phyloP scores from a whole-genome alignment of 1,140 invertebrate genomes.

The Pseudomyrmex pallidus region DNA sequence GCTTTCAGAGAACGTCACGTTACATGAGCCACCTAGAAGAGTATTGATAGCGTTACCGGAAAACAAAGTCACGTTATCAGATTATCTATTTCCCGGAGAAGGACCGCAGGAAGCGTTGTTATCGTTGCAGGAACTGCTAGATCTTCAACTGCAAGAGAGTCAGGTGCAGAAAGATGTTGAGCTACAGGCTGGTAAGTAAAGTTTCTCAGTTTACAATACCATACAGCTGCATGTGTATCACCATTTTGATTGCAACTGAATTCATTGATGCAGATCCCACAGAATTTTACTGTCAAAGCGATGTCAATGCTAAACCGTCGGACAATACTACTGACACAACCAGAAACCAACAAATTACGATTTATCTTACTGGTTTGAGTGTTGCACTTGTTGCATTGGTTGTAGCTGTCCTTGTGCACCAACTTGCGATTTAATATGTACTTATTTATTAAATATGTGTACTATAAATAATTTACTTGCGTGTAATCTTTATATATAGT shows the following conservation, averaged over 20 bases:
- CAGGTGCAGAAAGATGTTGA: slow-evolving; percentile 89
- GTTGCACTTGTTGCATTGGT: slow-evolving; percentile 87
- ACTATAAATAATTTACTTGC: no score
- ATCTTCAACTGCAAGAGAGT: slow-evolving; percentile 88
- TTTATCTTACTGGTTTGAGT: slow-evolving; percentile 86
- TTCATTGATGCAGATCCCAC: slow-evolving; percentile 86
- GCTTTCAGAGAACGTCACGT: slow-evolving; percentile 87
- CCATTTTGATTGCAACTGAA: slow-evolving; percentile 25
- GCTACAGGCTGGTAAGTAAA: slow-evolving; percentile 85
- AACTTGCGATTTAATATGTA: slow-evolving; percentile 20
- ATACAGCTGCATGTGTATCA: slow-evolving; percentile 40
- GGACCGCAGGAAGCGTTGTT: slow-evolving; percentile 90
- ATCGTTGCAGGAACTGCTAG: slow-evolving; percentile 90
- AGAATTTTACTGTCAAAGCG: slow-evolving; percentile 87
- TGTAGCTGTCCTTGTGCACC: slow-evolving; percentile 86
- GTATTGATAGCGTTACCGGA: slow-evolving; percentile 89
- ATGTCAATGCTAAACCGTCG: slow-evolving; percentile 85
- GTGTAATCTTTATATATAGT: no score
- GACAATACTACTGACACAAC: slow-evolving; percentile 82
- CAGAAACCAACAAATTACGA: slow-evolving; percentile 85
- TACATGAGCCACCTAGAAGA: slow-evolving; percentile 92
- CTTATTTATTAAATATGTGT: no score
- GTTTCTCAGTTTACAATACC: slow-evolving; percentile 28
- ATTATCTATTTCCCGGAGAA: slow-evolving; percentile 94
- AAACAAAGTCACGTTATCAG: slow-evolving; percentile 89